Base-by-base conservation (phyloP, 2,797 vertebrate genomes). In the Champsocephalus gunnari region DNA sequence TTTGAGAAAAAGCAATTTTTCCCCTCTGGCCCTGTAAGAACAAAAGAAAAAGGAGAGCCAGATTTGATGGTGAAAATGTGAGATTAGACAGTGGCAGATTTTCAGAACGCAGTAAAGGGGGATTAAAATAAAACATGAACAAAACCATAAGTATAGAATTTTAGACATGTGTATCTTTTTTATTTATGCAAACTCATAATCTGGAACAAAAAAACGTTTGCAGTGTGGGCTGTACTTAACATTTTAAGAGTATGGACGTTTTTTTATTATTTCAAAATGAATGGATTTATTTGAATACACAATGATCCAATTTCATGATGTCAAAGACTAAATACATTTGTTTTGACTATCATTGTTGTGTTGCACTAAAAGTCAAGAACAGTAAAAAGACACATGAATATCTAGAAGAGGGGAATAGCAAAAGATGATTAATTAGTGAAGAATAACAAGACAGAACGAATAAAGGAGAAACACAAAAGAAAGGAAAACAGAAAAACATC, bases 21-120 rank as follows among this genome's bases (percentile, higher is more conserved):
- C 3, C 16, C 44, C 34, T 63, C 9, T 19, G 14, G 2, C 48
- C n/a, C n/a, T 6, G 1, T 28, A 28, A 28, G 28, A 28, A 5
- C 28, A 28, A 28, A 28, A 28, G 4, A 28, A 28, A 28, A 28
- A 28, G 28, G 28, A 41, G 41, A 10, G 41, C 19, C 53, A 10
- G 44, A 48, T 50, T 1, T 63, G 59, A 19, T 3, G 6, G 10
- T 21, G 28, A 38, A 56, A 17, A 53, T 38, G 38, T 75, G 45
- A 63, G 66, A 64, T 24, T 7, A 65, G 54, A 57, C 66, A 17
- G 50, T 69, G 13, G 51, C 1, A 68, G 28, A 32, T 41, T 54
- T 24, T 51, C 17, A 1, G 13, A 17, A 5, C 3, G 43, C 1
- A 61, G 21, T 43, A 16, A 12, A 47, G 4, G 2, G 12, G 4